Percentiles rank a stretch among this genome's conserved stretches.
These are phyloP conservation scores for Heliconius sara DNA, from an alignment of 2,888 invertebrate genomes.

Conservation along the genomic window DNA sequence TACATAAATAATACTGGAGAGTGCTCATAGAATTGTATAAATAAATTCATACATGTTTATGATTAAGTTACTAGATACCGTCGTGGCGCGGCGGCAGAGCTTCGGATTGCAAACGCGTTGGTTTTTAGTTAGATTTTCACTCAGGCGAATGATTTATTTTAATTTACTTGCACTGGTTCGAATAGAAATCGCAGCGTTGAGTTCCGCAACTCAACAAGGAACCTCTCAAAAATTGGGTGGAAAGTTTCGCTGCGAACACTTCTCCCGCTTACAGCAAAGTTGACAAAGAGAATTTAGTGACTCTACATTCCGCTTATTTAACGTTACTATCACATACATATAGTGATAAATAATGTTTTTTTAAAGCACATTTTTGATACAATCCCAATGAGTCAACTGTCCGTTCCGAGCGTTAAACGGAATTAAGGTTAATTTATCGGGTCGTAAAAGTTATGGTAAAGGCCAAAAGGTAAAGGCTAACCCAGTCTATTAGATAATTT, in stretches of 20 bases:
- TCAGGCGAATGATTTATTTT: background rate
- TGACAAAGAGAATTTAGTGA: no score
- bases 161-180: background rate
- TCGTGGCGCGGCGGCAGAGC: no score
- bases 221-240: background rate
- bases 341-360: no score
- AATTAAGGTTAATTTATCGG: conserved; percentile 68
- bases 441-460: conserved; percentile 57
- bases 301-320: no score
- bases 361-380: background rate
- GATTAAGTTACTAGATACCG: no score
- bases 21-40: no score
- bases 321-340: no score
- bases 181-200: background rate
- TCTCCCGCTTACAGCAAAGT: no score
- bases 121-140: no score
- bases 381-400: conserved; percentile 26
- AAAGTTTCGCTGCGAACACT: background rate
- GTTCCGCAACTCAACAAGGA: background rate
- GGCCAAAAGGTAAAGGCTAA: conserved; percentile 63
- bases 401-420: conserved; percentile 50
- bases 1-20: no score
- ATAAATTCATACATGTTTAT: no score
- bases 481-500: conserved; percentile 44
- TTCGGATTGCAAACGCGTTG: no score